A percentile compares a stretch with the other conserved stretches of the same genome.
These are phyloP conservation scores for Cryptocephalus primarius DNA, from an alignment of 2,888 invertebrate genomes.

Conservation along the genomic window DNA sequence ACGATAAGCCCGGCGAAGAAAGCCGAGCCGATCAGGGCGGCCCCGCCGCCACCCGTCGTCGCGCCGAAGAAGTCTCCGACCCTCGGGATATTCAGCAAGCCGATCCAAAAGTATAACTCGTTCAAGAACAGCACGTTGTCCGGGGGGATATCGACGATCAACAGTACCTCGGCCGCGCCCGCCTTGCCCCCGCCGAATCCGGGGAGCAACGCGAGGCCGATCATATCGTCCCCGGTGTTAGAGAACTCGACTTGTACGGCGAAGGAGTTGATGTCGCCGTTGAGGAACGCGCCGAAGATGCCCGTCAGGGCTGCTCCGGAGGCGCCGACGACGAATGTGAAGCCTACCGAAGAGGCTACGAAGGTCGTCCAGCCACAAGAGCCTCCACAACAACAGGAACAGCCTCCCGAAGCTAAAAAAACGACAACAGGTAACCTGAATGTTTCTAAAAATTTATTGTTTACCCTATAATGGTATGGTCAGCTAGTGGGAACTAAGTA, in stretches of 20 bases:
- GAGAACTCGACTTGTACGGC: slow-evolving; percentile 74
- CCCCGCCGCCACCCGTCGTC: slow-evolving; percentile 48
- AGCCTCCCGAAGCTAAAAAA: too few relatives aligned
- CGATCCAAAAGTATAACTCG: slow-evolving; percentile 23
- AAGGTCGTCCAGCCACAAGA: too few relatives aligned
- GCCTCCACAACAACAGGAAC: too few relatives aligned
- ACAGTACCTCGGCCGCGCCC: slow-evolving; percentile 35
- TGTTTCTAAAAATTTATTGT: too few relatives aligned
- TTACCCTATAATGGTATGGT: too few relatives aligned
- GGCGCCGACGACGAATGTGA: slow-evolving; percentile 26
- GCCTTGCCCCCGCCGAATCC: slow-evolving; percentile 55
- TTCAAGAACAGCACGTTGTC: slow-evolving; percentile 36
- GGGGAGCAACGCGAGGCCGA: slow-evolving; percentile 53
- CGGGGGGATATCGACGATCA: slow-evolving; percentile 32
- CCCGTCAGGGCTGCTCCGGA: slow-evolving; percentile 51
- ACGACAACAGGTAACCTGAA: too few relatives aligned
- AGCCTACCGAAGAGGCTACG: slow-evolving; percentile 23
- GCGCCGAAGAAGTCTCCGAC: slow-evolving; percentile 12
- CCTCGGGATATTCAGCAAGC: slow-evolving; percentile 16
- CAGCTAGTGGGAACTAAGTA: too few relatives aligned
- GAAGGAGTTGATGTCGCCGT: slow-evolving; percentile 57
- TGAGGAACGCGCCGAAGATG: slow-evolving; percentile 48
- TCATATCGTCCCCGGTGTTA: slow-evolving; percentile 72
- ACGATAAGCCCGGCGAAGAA: slow-evolving; percentile 55
- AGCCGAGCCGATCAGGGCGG: slow-evolving; percentile 44